Base-by-base conservation (phyloP, 2,888 invertebrate species). In the Drosophila neotestacea region DNA sequence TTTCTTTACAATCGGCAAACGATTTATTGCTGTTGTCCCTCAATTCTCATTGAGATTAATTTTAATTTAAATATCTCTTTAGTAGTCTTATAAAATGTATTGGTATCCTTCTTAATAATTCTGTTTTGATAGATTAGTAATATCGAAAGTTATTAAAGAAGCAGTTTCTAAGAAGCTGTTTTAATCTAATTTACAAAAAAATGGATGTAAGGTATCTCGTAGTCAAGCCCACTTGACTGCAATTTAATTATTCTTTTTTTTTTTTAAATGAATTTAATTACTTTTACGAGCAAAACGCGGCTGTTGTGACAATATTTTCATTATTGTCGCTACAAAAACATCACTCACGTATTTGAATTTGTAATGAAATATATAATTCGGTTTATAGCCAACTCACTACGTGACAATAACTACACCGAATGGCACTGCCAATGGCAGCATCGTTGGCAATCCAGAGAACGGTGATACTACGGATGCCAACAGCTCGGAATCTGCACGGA, bases 331-430 rank as follows among this genome's bases (percentile, higher is more conserved):
- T 9, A 42, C 13, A 13, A n/a, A 39, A 68, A 13, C 11, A 42
- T 47, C 68, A 72, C 68, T 47, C 68, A 72, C 68, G 73, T 72
- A 52, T 6, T 22, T 30, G 39, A 39, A 36, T 34, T 56, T 30
- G 11, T 42, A 47, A 42, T 69, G 30, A 36, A 56, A 22, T 10
- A 6, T 41, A 6, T 42, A 16, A 41, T 65, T 41, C 62, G 52
- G 13, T 55, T 75, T 74, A 79, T 82, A 93, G 93, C 92, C 93
- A 55, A 92, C 92, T 50, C 92, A 92, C 66, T 92, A 91, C 82
- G 92, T 93, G 69, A 92, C 93, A 77, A 92, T 93, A 79, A 92
- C 92, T 44, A 92, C 91, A 67, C 91, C 95, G 85, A 94, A 95
- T 62, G 78, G 73, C 55, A 95, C 95, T 84, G 66, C 32, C 36